These are phyloP conservation scores for Propithecus perrieri DNA, from an alignment of 2,797 vertebrate genomes.

Conservation along the genomic window DNA sequence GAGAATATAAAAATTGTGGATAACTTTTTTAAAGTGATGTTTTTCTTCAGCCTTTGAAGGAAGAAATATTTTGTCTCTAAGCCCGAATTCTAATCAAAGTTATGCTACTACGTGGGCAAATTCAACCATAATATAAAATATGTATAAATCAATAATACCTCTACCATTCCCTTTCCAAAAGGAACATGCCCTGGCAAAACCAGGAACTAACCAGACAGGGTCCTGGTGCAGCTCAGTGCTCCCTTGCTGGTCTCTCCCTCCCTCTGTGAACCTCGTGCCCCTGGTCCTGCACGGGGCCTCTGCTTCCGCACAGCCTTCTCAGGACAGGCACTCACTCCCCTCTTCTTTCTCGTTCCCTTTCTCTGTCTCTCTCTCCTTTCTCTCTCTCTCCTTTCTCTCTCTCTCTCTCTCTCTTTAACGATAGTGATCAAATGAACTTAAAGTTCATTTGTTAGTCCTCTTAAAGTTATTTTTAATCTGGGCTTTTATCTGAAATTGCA, in stretches of 20 bases:
- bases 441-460: neutral
- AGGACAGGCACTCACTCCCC: neutral
- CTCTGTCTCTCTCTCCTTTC: neutral
- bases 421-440: neutral
- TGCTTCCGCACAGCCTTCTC: neutral
- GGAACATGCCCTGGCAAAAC: neutral
- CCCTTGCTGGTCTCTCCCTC: neutral
- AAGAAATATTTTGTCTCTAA: neutral
- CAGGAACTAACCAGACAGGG: neutral
- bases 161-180: neutral
- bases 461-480: neutral
- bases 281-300: neutral
- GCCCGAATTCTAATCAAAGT: slow-evolving; percentile 11
- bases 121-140: neutral
- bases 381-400: too few relatives aligned
- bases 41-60: neutral
- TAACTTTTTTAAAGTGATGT: neutral
- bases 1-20: neutral
- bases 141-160: neutral
- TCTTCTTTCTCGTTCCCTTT: neutral
- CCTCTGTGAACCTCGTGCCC: neutral
- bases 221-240: accelerated
- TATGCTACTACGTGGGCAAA: neutral
- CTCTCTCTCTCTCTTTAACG: neutral
- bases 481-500: neutral